Base-by-base conservation (phyloP, 2,797 vertebrate species). In the Channallabes apus region DNA sequence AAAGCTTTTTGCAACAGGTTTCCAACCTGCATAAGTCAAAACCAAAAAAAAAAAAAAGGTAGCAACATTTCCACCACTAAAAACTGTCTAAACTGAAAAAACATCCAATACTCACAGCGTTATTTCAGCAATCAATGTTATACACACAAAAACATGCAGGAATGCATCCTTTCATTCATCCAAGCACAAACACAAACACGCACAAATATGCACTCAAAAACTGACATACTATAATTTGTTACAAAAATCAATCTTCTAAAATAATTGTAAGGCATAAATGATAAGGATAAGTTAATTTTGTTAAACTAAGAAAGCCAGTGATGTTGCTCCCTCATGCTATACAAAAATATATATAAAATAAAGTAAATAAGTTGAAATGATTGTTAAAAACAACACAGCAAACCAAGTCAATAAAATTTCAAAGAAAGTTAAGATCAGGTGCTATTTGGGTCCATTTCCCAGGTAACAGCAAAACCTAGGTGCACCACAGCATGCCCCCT, bases 251-350 rank as follows among this genome's bases (percentile, higher is more conserved):
- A 93, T 94, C 93, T 90, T 92, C 92, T 93, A 94, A 91, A 87
- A 59, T 91, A 94, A 95, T 93, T 92, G 92, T 95, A 96, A 95
- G 94, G 94, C 95, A 95, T 94, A 95, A 95, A 95, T 93, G 93
- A 95, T 95, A 92, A 93, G 92, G 92, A 94, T 95, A 92, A 93
- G 92, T 86, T 83, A 78, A 89, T 91, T 93, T 92, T 89, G 88
- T 94, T 89, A 92, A 94, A 94, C 92, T 92, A 95, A 92, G 94
- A 94, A 95, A 95, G 93, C 94, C 94, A 95, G 94, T 95, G 94
- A 95, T 94, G 91, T 90, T 90, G 94, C 92, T 93, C 92, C 94
- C 93, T 94, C 91, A 90, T 86, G 91, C 91, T 91, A 93, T 90
- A 94, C 91, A 94, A 94, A 92, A 46, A 61, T 2, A 61, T 12